Base-by-base conservation (phyloP, 1,140 invertebrate species). In the Drosophila pruinosa region DNA sequence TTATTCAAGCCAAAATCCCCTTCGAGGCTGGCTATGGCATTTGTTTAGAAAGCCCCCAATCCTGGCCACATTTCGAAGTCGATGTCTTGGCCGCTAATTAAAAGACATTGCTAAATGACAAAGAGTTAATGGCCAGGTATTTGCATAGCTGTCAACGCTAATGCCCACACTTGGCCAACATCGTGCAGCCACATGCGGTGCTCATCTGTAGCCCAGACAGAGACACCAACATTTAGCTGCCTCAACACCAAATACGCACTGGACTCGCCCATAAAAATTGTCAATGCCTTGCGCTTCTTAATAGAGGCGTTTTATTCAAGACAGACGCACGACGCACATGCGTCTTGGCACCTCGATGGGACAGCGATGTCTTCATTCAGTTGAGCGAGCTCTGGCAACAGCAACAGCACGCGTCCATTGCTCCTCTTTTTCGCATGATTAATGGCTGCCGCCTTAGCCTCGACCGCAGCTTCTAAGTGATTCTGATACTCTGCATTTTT, bases 41-140 rank as follows among this genome's bases (percentile, higher is more conserved):
- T 45, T 79, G 14, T 72, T 58, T 64, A 19, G 56, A 72, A 75
- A 75, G 72, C 54, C 34, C 15, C 22, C 43, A 39, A 5, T 68
- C 53, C 61, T 70, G 58, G 36, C 22, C 26, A 47, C 43, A 24
- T 45, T 45, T 15, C 12, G 28, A 12, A 53, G 53, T 31, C 43
- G 43, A 8, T 14, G 43, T 19, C 31, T 24, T 3, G 24, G 72
- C 31, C 70, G 77, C 65, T 85, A 85, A 85, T 85, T 85, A 85
- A 86, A 85, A 81, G 82, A 83, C 81, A 85, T 85, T 77, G 81
- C 80, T 86, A 85, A 85, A 72, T 88, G 81, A 70, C 82, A 85
- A 85, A 78, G 78, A 77, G 73, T 80, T 85, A 85, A 85, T 85
- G 82, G 81, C 62, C 70, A 81, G 47, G 70, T 78, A 85, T 85